Evolutionary conservation across 2,113 vertebrate species (phyloP), one percentile per base, ranked within the genome.

Genomic region (Herpetotheres cachinnans): DNA sequence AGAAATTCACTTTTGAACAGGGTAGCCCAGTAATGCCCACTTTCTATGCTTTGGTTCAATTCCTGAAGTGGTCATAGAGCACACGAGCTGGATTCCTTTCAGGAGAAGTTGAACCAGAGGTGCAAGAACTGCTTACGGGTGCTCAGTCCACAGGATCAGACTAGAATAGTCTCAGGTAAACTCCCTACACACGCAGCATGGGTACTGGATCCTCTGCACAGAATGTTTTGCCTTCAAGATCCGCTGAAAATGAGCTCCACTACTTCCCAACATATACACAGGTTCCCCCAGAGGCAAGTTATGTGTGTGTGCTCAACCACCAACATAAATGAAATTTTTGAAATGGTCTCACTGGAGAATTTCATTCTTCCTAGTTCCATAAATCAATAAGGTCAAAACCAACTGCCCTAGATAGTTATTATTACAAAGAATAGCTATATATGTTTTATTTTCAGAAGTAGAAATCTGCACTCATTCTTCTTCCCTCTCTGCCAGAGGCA

Each of bases 171-270:
- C 47, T 56, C 65, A 62, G 10, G 7, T 55, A 30, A 83, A 27
- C 22, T 44, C n/a, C 46, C 18, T 50, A 16, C 26, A 7, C 0
- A 0, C 15, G 16, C 55, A 58, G 7, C 32, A 25, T 0, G 0
- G 25, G 16, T 47, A 47, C 16, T 16, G 16, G n/a, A 30, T 59
- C n/a, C 21, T 85, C 61, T 76, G 26, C 38, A 42, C 7, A 62
- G 52, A 38, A 38, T 7, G 14, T 47, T 84, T 24, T 85, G 29
- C 56, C 20, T 56, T 69, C 4, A 2, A 78, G 42, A n/a, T 26
- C 11, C 0, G 1, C 40, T 54, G 36, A 65, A 49, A 92, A 59
- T 55, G 17, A 85, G 26, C 24, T 81, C 30, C 19, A 8, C 30
- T 59, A 27, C 46, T 81, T 85, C 50, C 62, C 20, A 81, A 24